Base-by-base conservation (phyloP, 2,888 invertebrate species). In the Micropterix aruncella region DNA sequence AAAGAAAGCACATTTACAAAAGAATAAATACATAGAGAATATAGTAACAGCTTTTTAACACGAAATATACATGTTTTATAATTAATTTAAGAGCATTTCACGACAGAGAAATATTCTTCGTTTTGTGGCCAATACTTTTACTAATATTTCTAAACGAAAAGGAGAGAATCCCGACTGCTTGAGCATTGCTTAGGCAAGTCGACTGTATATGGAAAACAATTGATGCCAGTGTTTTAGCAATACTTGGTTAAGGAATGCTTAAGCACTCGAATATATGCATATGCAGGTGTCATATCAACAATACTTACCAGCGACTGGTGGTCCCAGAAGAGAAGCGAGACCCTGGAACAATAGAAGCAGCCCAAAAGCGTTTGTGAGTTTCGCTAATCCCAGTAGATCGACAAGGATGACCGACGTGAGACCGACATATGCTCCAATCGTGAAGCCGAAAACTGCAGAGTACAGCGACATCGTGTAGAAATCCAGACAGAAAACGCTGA, bases 401-500 rank as follows among this genome's bases (percentile, higher is more conserved):
- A 95, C 95, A 47, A 95, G 75, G 51, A 95, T 90, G 44, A 95
- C 94, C 16, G 94, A 94, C 2, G 95, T 95, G 43, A 96, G 73
- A n/a, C 94, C 93, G 41, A 95, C 94, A 61, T 95, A 96, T 46
- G 94, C 94, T 52, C 95, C 93, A 55, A 91, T 89, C 15, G 90
- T 87, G 57, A 91, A 87, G 43, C 95, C 95, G 60, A 87, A 95
- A 7, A 82, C 72, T 27, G 76, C 72, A 17, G 87, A 80, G 63
- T 91, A 96, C 44, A 84, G 55, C 16, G 82, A 78, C 54, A 95
- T 74, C 5, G 83, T 71, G 56, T 73, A 65, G 62, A 86, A 91
- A 54, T 79, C 79, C 53, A 63, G 62, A 63, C 87, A 89, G 51
- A 80, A 75, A 58, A 85, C 81, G 59, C 88, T 83, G 55, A 91